Evolutionary conservation across 2,888 invertebrate genomes (phyloP), one percentile per base, ranked within the genome.

Genomic region (Pheosia gnoma): DNA sequence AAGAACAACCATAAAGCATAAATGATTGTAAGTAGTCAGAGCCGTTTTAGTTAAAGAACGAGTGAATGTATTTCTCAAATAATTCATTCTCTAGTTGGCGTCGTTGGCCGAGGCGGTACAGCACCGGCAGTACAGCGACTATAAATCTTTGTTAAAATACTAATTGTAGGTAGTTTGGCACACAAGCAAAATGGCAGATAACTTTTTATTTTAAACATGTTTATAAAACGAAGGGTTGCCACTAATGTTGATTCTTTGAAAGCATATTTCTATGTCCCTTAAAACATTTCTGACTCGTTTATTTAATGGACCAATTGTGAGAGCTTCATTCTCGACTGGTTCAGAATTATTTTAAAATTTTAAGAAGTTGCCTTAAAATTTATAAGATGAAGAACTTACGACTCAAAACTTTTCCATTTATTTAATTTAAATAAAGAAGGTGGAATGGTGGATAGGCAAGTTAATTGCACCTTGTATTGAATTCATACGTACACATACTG

Each of bases 141-240:
- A 55, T 55, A 39, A 55, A 39, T 55, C 7, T n/a, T 13, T 55
- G 11, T 37, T 37, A 53, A 37, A 37, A 37, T 53, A 37, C 53
- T 37, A 11, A 39, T 55, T 55, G 55, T 39, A 55, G n/a, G 55
- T n/a, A 37, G 53, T 55, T 51, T 55, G 55, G 55, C 39, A 55
- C 55, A 55, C 37, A 10, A 11, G n/a, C 55, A 55, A 39, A 54
- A 54, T 11, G 11, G 54, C 3, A 36, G 36, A 52, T 4, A 39
- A 37, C 53, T 39, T 39, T n/a, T 13, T 55, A 55, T 55, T 55
- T 55, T 7, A 8, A 38, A 39, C 39, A 39, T 13, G 39, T 39
- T 55, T 53, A 5, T 25, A 25, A n/a, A n/a, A n/a, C 77, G 63
- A 13, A 56, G 56, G 56, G 56, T 25, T 52, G 58, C 61, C 64